Evolutionary conservation across 2,797 vertebrate genomes (phyloP).

Genomic region (Phrynocephalus forsythii): DNA sequence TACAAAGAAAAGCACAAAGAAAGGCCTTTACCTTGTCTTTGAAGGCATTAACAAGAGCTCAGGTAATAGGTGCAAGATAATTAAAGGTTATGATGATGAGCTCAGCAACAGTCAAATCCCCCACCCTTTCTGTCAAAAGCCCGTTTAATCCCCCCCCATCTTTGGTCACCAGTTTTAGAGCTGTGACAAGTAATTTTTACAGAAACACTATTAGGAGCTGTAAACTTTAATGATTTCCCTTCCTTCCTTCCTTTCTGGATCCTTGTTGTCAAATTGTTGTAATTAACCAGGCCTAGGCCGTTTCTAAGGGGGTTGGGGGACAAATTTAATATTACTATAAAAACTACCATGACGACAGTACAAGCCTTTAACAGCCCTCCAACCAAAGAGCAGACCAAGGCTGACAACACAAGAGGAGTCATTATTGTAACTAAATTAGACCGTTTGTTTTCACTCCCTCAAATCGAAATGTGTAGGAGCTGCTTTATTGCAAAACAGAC

Average conservation of each 20-base stretch:
- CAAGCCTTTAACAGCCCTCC: slow-evolving; percentile 63
- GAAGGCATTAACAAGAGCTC: slow-evolving; percentile 56
- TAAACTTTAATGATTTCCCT: slow-evolving; percentile 72
- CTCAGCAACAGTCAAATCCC: neutral
- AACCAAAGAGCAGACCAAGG: slow-evolving; percentile 66
- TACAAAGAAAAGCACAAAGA: neutral
- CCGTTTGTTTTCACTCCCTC: slow-evolving; percentile 84
- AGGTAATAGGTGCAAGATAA: slow-evolving; percentile 65
- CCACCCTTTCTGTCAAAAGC: slow-evolving; percentile 17
- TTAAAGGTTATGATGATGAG: slow-evolving; percentile 66
- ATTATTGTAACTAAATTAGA: slow-evolving; percentile 86
- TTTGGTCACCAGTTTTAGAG: slow-evolving; percentile 71
- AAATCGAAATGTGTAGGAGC: slow-evolving; percentile 83
- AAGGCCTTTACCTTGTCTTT: slow-evolving; percentile 35
- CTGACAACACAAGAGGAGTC: slow-evolving; percentile 77
- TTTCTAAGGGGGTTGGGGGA: slow-evolving; percentile 65
- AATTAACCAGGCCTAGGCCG: slow-evolving; percentile 60
- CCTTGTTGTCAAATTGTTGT: slow-evolving; percentile 59
- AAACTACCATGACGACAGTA: slow-evolving; percentile 64
- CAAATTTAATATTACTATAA: slow-evolving; percentile 73
- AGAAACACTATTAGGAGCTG: slow-evolving; percentile 62
- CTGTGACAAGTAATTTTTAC: slow-evolving; percentile 69
- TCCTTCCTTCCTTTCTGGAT: slow-evolving; percentile 43
- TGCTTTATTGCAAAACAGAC: slow-evolving; percentile 86
- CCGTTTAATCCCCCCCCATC: slow-evolving; percentile 67